phyloP scores from a whole-genome alignment of 2,797 vertebrate species.

The Tapirus indicus region DNA sequence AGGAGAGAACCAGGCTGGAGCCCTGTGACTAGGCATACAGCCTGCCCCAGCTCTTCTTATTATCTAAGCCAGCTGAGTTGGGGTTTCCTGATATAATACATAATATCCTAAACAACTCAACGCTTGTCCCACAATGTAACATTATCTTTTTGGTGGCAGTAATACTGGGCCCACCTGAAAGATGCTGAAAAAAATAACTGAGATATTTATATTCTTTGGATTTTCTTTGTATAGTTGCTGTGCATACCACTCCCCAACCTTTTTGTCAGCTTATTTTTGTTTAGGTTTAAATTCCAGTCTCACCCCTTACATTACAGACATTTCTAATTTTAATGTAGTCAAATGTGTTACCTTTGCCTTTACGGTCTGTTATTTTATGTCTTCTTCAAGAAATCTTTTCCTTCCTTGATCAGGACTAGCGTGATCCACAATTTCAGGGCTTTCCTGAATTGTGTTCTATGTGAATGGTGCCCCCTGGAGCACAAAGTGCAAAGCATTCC shows the following conservation, averaged over 20 bases:
- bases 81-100: neutral
- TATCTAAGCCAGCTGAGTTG: neutral
- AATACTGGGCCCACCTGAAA: neutral
- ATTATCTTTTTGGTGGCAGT: neutral
- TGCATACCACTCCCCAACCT: neutral
- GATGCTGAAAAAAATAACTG: neutral
- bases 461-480: neutral
- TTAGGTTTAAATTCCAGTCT: neutral
- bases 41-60: neutral
- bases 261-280: neutral
- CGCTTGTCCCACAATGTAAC: neutral
- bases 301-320: neutral
- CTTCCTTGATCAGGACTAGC: neutral
- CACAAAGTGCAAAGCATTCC: neutral
- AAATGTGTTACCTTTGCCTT: neutral
- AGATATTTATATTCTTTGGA: neutral
- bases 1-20: neutral
- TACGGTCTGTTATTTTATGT: neutral
- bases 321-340: slow-evolving; percentile 35
- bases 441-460: neutral
- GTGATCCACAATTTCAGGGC: neutral
- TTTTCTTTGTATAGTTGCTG: neutral
- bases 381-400: neutral
- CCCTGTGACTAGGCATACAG: neutral
- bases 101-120: neutral